phyloP scores from a whole-genome alignment of 2,113 vertebrate genomes.

The Clarias gariepinus region DNA sequence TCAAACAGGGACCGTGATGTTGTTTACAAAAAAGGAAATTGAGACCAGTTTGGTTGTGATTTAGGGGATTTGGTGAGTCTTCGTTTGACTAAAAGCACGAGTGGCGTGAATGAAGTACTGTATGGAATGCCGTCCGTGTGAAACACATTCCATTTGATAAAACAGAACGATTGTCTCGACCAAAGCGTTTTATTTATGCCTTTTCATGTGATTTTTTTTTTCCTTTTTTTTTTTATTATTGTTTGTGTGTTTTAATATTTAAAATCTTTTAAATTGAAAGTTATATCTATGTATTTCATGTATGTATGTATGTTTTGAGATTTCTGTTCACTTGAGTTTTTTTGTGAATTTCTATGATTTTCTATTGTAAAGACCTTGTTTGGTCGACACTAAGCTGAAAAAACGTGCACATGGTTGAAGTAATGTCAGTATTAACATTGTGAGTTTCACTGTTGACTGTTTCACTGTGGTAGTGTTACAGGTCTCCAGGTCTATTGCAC shows the following conservation, averaged over 20 bases:
- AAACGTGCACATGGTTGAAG: slow-evolving; percentile 18
- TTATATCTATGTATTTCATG: slow-evolving; percentile 11
- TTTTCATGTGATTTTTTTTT: slow-evolving; percentile 28
- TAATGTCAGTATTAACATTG: slow-evolving; percentile 42
- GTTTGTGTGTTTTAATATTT: slow-evolving; percentile 19
- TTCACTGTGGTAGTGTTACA: slow-evolving; percentile 34
- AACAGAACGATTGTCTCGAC: slow-evolving; percentile 31
- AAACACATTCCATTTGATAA: slow-evolving; percentile 32
- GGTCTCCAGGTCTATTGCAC: slow-evolving; percentile 6
- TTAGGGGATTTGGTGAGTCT: not conserved
- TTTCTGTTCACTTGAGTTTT: slow-evolving; percentile 17
- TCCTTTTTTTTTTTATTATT: slow-evolving; percentile 37
- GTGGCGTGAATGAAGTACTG: too few relatives aligned
- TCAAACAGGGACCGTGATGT: not conserved
- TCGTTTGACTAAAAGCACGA: not conserved
- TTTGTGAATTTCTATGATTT: slow-evolving; percentile 25
- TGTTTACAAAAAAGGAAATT: slow-evolving; percentile 12
- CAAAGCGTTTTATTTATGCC: slow-evolving; percentile 51
- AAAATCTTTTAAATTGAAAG: slow-evolving; percentile 27
- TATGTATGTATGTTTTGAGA: not conserved
- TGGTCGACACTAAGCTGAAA: not conserved
- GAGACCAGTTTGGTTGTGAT: not conserved
- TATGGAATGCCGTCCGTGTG: not conserved
- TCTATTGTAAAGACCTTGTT: slow-evolving; percentile 21
- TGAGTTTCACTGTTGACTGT: not conserved